phyloP scores from a whole-genome alignment of 1,140 invertebrate genomes.

The Agrypnia vestita region DNA sequence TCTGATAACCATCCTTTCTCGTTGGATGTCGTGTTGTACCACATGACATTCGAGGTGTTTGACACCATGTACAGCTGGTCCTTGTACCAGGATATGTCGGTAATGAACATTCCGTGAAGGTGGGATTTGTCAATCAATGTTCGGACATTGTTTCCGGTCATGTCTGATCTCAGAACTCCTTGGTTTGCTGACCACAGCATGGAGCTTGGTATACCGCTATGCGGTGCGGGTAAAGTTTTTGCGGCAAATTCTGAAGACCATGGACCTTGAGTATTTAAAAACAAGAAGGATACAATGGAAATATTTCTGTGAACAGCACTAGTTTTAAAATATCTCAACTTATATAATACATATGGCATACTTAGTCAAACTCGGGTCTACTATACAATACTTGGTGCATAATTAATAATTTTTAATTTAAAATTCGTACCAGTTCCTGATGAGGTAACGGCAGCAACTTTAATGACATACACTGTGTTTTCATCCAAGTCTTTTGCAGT shows the following conservation, averaged over 20 bases:
- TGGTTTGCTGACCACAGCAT: conserved; percentile 83
- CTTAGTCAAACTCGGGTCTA: no score
- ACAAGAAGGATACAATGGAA: no score
- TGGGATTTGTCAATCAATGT: conserved; percentile 77
- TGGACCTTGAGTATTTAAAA: conserved; percentile 71
- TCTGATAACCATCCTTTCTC: conserved; percentile 74
- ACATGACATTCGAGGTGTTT: conserved; percentile 81
- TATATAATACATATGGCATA: neutral
- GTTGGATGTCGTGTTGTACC: conserved; percentile 80
- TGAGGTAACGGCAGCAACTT: conserved; percentile 83
- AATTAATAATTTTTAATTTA: no score
- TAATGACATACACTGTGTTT: conserved; percentile 84
- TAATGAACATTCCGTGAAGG: conserved; percentile 73
- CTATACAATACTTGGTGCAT: no score
- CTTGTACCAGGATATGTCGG: conserved; percentile 80
- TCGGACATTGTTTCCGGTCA: conserved; percentile 81
- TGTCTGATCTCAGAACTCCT: conserved; percentile 81
- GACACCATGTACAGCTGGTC: conserved; percentile 83
- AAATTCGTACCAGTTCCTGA: conserved; percentile 76
- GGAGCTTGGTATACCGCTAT: conserved; percentile 72
- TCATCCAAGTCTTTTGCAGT: conserved; percentile 80
- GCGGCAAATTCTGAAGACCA: conserved; percentile 85
- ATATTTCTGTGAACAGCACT: neutral
- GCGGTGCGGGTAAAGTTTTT: conserved; percentile 75
- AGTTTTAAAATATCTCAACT: neutral